Base-by-base conservation (phyloP, 2,888 invertebrate species). In the Synanthedon myopaeformis region DNA sequence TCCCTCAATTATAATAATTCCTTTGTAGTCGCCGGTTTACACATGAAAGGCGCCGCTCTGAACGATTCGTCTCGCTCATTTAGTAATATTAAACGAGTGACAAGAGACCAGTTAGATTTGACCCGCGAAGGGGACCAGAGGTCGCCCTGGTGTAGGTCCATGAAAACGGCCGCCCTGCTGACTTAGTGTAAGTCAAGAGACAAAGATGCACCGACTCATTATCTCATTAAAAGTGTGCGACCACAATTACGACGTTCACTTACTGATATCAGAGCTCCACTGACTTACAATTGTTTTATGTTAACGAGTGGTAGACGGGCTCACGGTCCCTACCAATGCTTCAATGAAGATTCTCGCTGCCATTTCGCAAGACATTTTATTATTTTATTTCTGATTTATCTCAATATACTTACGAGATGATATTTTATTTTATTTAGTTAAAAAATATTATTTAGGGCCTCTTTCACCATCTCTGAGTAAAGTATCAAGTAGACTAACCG, bases 31-130 rank as follows among this genome's bases (percentile, higher is more conserved):
- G 67, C 82, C 78, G 78, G 76, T 64, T 61, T 57, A 57, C 60
- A 69, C 68, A 76, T 82, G 79, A 85, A 82, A 85, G 64, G 56
- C n/a, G 64, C 85, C 85, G 84, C 72, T 17, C 60, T 76, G 85
- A 85, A 76, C 84, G 85, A 86, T 86, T 85, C 82, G 82, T 85
- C 80, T 68, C 74, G 75, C 71, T 80, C 75, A 76, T 81, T 82
- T 74, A 81, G 72, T 70, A 68, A 70, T 67, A 76, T 77, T 76
- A 75, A 74, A 71, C 64, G 65, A 35, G 35, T 35, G 35, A 35
- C 35, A 35, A 6, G 10, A 8, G 55, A 58, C 82, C 80, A 79
- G 52, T 58, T 42, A 60, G 56, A 45, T 41, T 54, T 66, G 78
- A 72, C 35, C 78, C 48, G 42, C 17, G 17, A 17, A 57, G 19